These are phyloP conservation scores for Leptinotarsa rubiginosa DNA, from an alignment of 2,888 invertebrate species.

Conservation along the genomic window DNA sequence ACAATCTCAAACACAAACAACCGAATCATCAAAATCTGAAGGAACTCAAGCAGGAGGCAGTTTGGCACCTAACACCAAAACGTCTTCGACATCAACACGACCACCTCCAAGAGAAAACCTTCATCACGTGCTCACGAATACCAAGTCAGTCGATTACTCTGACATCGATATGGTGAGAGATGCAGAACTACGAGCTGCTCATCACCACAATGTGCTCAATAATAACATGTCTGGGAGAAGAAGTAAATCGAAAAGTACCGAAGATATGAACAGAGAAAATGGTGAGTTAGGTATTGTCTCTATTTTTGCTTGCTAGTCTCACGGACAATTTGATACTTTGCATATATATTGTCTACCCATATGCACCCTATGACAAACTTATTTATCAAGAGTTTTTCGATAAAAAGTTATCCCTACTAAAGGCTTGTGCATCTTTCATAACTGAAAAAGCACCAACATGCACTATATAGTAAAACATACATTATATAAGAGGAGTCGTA, in stretches of 20 bases:
- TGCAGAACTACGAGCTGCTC: constrained; percentile 74
- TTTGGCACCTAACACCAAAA: constrained; percentile 70
- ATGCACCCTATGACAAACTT: too few species aligned
- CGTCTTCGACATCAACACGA: constrained; percentile 72
- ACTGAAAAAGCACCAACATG: too few species aligned
- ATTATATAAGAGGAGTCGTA: too few species aligned
- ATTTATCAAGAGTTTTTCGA: too few species aligned
- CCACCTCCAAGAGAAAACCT: constrained; percentile 59
- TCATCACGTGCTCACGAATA: constrained; percentile 68
- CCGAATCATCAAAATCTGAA: constrained; percentile 77
- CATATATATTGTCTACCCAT: too few species aligned
- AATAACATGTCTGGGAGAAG: constrained; percentile 76
- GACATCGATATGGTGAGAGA: constrained; percentile 79
- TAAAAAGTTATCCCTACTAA: too few species aligned
- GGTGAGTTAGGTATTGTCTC: constrained; percentile 28
- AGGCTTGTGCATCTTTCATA: too few species aligned
- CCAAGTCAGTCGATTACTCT: constrained; percentile 76
- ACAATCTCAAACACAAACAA: constrained; percentile 63
- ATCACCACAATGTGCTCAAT: constrained; percentile 78
- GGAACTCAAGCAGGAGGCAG: constrained; percentile 87
- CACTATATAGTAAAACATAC: too few species aligned
- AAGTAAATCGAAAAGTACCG: constrained; percentile 89
- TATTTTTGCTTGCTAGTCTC: too few species aligned
- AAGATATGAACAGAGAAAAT: constrained; percentile 77
- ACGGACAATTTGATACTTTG: too few species aligned